Evolutionary conservation across 2,888 invertebrate species (phyloP).

Genomic region (Pollenia angustigena): DNA sequence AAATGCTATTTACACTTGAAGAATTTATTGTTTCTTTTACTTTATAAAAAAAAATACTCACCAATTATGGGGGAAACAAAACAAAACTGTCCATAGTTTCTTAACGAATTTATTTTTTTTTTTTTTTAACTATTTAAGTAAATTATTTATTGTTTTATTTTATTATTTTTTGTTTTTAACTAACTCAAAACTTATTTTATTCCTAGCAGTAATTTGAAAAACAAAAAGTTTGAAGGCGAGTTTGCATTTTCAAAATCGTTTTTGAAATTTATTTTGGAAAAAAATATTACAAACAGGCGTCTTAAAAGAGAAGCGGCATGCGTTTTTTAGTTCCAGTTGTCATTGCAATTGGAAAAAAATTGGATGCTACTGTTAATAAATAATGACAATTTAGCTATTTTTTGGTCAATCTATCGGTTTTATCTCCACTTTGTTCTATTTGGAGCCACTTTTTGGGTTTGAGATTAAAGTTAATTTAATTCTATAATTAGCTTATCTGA

Average conservation of each 20-base stretch:
- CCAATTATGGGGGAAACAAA: conserved; percentile 36
- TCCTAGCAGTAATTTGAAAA: conserved; percentile 48
- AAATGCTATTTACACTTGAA: conserved; percentile 68
- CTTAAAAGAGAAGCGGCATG: too few relatives aligned
- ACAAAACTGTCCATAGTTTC: conserved; percentile 60
- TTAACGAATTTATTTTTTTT: conserved; percentile 68
- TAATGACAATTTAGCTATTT: too few relatives aligned
- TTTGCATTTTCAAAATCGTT: background rate
- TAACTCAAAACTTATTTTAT: conserved; percentile 25
- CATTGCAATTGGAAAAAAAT: too few relatives aligned
- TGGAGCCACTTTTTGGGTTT: too few relatives aligned
- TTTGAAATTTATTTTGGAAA: background rate
- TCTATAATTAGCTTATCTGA: too few relatives aligned
- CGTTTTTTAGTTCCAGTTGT: too few relatives aligned
- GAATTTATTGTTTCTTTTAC: conserved; percentile 59
- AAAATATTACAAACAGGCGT: too few relatives aligned
- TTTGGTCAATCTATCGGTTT: too few relatives aligned
- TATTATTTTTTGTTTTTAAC: conserved; percentile 48
- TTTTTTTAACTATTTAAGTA: conserved; percentile 55
- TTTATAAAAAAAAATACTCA: conserved; percentile 66
- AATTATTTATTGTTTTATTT: conserved; percentile 64
- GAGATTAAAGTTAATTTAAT: too few relatives aligned
- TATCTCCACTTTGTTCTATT: too few relatives aligned
- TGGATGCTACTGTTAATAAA: too few relatives aligned
- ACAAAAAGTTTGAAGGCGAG: background rate